Evolutionary conservation across 2,113 vertebrate genomes (phyloP).

Genomic region (chimpanzee (Pan troglodytes)): NHGRI_mPanTro3-v2.1_pri NC_072408.2:120661501-120662000

Average conservation of each 20-base stretch:
- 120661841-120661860: neutral
- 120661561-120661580: neutral
- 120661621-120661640: neutral
- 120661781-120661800: fast-evolving
- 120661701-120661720: neutral
- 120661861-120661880: neutral
- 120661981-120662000: constrained; percentile 1
- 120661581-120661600: fast-evolving
- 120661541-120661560: neutral
- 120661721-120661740: neutral
- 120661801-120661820: neutral
- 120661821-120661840: neutral
- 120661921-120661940: neutral
- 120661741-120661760: fast-evolving
- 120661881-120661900: neutral
- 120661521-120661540: neutral
- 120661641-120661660: fast-evolving
- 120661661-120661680: neutral
- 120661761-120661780: neutral
- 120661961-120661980: neutral
- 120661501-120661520: neutral
- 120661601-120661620: fast-evolving
- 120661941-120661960: neutral
- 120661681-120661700: too few relatives aligned
- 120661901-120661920: fast-evolving